Evolutionary conservation across 2,888 invertebrate species (phyloP), one percentile per base, ranked within the genome.

Genomic region (Drosophila anomalipes): DNA sequence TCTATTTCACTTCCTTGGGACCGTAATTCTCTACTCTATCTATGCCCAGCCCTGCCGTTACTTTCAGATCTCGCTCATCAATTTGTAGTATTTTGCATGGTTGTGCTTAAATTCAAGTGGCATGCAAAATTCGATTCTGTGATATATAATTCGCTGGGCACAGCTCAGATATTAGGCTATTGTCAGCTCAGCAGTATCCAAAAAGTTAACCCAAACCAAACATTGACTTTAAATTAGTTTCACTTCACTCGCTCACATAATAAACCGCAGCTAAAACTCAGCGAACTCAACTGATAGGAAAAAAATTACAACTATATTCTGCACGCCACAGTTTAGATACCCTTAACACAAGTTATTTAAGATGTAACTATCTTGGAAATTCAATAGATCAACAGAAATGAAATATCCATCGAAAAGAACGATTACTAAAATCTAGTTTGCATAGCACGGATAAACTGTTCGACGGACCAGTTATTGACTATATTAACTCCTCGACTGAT

Each of bases 201-300:
- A 51, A 70, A 70, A 69, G 63, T 75, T 61, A n/a, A 44, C 53
- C 54, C 73, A 53, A 81, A 70, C 69, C 82, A 30, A 71, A 78
- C 74, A 77, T 87, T 85, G 88, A 82, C 86, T 76, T 87, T 80
- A 84, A 84, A 84, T 84, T 87, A 87, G 84, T 75, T 80, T 87
- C 81, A 70, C 75, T 82, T 82, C 88, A 83, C 61, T 70, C 85
- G 88, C 71, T 57, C 59, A 69, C 87, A 74, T 82, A 77, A 87
- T 82, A 85, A 87, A 84, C 84, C 82, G 57, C 83, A 79, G 67
- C 64, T 41, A 66, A 77, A 67, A 61, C 72, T 67, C 33, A 59
- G 63, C 67, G 61, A 69, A 69, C 63, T 57, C 80, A 69, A 32
- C 66, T 65, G 56, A 62, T 54, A 16, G 3, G 9, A 26, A 47